A percentile compares a stretch with the other conserved stretches of the same genome.
Conservation (phyloP, 2,888 invertebrate genomes). For the Encarsia formosa region DNA sequence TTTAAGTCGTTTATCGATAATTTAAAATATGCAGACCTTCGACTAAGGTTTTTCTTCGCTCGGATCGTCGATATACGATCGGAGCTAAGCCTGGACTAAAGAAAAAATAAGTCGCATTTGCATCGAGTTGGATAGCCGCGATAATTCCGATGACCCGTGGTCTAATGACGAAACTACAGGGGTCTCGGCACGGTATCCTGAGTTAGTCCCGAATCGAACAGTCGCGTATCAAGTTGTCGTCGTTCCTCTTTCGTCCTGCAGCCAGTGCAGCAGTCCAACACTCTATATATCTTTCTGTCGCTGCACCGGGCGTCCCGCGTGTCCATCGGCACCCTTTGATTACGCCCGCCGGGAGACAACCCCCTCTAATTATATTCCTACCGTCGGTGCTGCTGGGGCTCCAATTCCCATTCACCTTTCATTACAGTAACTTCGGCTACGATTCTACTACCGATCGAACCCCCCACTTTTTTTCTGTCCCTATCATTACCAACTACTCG, state of each 20-base stretch:
- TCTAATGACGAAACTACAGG: conserved; percentile 53
- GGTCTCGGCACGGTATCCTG: too few species aligned
- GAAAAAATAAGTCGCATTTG: too few species aligned
- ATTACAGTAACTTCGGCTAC: conserved; percentile 6
- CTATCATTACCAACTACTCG: conserved; percentile 19
- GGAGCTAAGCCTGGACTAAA: too few species aligned
- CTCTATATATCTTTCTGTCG: conserved; percentile 29
- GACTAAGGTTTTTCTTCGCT: too few species aligned
- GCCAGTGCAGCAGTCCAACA: too few species aligned
- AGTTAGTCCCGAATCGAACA: too few species aligned
- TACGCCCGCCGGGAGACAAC: conserved; percentile 44
- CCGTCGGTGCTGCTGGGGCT: conserved; percentile 39
- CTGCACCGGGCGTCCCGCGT: conserved; percentile 28
- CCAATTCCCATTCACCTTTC: too few species aligned
- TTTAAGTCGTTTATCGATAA: too few species aligned
- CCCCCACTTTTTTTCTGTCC: conserved; percentile 12
- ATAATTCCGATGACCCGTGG: too few species aligned
- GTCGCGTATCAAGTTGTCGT: conserved; percentile 51
- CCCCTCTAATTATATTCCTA: conserved; percentile 52
- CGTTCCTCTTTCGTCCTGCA: conserved; percentile 39
- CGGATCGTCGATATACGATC: too few species aligned
- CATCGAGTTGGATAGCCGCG: too few species aligned
- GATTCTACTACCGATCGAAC: conserved; percentile 26
- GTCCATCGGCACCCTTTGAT: conserved; percentile 48
- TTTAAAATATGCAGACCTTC: too few species aligned